These are phyloP conservation scores for Tenthredo livida DNA, from an alignment of 2,888 invertebrate species.

Conservation along the genomic window DNA sequence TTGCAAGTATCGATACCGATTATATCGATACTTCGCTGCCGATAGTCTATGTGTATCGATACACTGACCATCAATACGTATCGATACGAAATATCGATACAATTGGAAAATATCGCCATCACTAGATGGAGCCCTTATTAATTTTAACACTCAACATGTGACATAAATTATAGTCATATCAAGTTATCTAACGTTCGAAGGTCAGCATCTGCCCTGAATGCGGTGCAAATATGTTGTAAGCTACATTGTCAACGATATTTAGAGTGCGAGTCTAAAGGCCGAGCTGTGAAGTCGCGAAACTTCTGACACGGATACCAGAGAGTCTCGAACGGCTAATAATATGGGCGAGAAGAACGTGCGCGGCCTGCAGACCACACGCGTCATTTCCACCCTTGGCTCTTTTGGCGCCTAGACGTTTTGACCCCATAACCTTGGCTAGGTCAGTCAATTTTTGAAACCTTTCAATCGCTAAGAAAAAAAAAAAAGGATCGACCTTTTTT, in stretches of 20 bases:
- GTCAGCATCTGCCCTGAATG: neutral
- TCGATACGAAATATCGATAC: no score
- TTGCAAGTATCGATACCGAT: no score
- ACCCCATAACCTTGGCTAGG: slow-evolving; percentile 25
- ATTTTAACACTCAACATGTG: no score
- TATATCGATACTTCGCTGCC: no score
- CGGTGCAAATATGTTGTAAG: neutral
- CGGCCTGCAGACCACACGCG: neutral
- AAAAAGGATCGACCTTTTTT: neutral
- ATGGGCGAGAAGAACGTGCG: neutral
- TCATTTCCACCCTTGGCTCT: slow-evolving; percentile 12
- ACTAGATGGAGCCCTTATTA: no score
- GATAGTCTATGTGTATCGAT: no score
- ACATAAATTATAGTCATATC: neutral
- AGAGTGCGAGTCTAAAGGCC: neutral
- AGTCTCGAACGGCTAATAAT: slow-evolving; percentile 6
- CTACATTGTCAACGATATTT: slow-evolving; percentile 24
- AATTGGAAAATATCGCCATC: no score
- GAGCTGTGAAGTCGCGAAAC: slow-evolving; percentile 13
- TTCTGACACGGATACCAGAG: slow-evolving; percentile 8
- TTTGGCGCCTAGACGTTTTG: neutral
- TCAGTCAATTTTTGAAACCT: neutral
- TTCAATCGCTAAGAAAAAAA: neutral
- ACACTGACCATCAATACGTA: no score
- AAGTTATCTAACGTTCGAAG: neutral